Evolutionary conservation across 92 coral and sea anemone species (phyloP), one percentile per base, ranked within the genome.

Genomic region (Palythoa grandiflora): DNA sequence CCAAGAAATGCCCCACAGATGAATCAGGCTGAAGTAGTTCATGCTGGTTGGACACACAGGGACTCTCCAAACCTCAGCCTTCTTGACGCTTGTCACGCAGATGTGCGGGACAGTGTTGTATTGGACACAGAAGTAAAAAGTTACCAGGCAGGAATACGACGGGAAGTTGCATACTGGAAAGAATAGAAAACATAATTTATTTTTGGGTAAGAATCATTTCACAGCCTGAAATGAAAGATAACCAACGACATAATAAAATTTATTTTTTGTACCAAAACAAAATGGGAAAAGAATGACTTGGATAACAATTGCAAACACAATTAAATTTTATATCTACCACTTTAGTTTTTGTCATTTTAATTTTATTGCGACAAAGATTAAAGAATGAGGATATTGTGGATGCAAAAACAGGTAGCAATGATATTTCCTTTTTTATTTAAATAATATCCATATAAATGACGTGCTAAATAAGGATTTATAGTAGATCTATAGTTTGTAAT

Each of bases 1-100:
- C 93, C 88, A 17, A 20, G 59, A 17, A 39, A 59, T 37, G 93
- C 78, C 20, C 93, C 95, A 3, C 84, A 39, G 50, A 92, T 92
- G 95, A 92, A 92, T 77, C 95, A 92, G 61, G 95, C 95, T 8
- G 93, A 92, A 57, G 90, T 88, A 5, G 38, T 93, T 19, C 95
- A 90, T 77, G 95, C 88, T 14, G 90, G 93, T 7, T 93, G 95
- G 93, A 78, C 92, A 11, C 93, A 93, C 53, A 74, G 87, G 83
- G 92, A 83, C 39, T 57, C 21, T 6, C 71, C 52, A 12, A 78
- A 78, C 71, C 20, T 57, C 48, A 55, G 53, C 21, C 84, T 78
- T 78, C 71, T 38, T 53, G 83, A 78, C 83, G 50, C 50, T 9
- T 78, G 83, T 35, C 83, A 78, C 21, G 70, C 83, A 21, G 83